phyloP scores from a whole-genome alignment of 1,140 invertebrate species.

The Alviniconcha marisindica region DNA sequence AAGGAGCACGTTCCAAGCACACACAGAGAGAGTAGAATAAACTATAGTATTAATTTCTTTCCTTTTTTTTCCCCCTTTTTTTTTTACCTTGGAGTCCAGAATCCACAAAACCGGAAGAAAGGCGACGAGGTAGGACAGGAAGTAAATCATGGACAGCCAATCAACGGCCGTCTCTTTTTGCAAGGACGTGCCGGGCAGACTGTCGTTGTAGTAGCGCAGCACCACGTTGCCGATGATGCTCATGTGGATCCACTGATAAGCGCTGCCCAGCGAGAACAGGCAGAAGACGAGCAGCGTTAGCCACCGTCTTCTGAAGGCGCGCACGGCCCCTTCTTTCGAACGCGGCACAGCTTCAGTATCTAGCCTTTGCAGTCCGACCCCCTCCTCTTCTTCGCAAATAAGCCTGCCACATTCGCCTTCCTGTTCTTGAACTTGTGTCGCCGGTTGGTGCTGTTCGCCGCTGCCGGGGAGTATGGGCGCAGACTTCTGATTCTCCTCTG shows the following conservation, averaged over 20 bases:
- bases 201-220: slow-evolving; percentile 70
- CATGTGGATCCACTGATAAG: slow-evolving; percentile 80
- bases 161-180: slow-evolving; percentile 83
- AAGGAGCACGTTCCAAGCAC: no score
- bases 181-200: slow-evolving; percentile 67
- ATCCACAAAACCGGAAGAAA: no score
- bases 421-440: no score
- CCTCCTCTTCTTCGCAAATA: no score
- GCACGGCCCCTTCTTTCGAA: neutral
- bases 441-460: no score
- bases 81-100: no score
- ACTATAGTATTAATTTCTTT: neutral
- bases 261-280: slow-evolving; percentile 90
- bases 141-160: slow-evolving; percentile 97
- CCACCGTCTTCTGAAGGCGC: slow-evolving; percentile 81
- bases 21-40: neutral
- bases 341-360: no score
- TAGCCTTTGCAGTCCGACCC: no score
- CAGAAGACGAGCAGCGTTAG: slow-evolving; percentile 91
- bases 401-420: no score
- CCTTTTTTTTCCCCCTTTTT: neutral
- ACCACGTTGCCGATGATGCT: slow-evolving; percentile 74
- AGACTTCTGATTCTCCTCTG: no score
- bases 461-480: no score
- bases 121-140: slow-evolving; percentile 97